Evolutionary conservation across 2,113 vertebrate species (phyloP).

Genomic region (Heliornis fulica): DNA sequence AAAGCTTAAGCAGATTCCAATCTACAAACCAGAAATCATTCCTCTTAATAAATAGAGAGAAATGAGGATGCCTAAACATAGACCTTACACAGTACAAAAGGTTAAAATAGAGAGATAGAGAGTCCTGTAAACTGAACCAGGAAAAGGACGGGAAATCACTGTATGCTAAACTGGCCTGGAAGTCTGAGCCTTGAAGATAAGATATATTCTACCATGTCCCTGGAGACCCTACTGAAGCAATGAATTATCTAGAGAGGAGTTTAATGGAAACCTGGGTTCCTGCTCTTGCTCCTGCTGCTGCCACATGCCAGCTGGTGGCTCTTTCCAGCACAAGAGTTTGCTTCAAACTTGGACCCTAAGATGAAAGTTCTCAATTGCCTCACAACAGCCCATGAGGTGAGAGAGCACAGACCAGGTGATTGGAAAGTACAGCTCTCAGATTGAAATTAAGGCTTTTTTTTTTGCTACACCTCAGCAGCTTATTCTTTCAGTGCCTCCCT

Average conservation of each 20-base stretch:
- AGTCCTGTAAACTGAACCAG: background rate
- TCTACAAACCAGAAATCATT: conserved; percentile 33
- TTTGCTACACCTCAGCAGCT: background rate
- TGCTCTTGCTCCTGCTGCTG: background rate
- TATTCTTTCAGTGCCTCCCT: background rate
- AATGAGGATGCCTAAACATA: background rate
- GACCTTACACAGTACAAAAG: background rate
- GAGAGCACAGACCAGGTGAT: background rate
- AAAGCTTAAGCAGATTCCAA: conserved; percentile 20
- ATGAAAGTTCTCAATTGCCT: background rate
- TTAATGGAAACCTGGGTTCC: background rate
- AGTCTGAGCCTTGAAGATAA: background rate
- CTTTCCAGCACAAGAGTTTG: background rate
- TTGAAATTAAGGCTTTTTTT: background rate
- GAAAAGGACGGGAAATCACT: background rate
- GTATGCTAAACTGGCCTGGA: background rate
- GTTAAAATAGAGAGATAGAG: background rate
- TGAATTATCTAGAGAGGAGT: background rate
- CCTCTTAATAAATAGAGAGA: conserved; percentile 29
- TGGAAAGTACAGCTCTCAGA: background rate
- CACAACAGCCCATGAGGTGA: background rate
- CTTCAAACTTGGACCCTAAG: background rate
- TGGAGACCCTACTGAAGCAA: background rate
- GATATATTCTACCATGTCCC: background rate
- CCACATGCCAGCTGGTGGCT: background rate